A percentile compares a stretch with the other conserved stretches of the same genome.
Evolutionary conservation across 2,888 invertebrate genomes (phyloP).

Genomic region (Serrognathus titanus): DNA sequence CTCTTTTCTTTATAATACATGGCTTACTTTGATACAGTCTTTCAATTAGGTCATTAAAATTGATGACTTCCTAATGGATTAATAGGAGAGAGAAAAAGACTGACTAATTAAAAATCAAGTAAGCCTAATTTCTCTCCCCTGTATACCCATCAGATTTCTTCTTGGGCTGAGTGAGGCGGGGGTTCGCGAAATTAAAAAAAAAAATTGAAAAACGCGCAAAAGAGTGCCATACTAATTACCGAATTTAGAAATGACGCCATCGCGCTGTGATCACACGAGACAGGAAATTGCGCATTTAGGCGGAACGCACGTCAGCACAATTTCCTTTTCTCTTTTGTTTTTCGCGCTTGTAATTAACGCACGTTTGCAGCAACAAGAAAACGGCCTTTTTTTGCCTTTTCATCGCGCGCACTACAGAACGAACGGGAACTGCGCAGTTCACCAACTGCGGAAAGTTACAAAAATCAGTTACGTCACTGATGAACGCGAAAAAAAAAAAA

Average conservation of each 20-base stretch:
- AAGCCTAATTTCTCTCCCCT: constrained; percentile 66
- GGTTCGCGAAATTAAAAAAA: constrained; percentile 5
- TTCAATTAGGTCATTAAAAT: neutral
- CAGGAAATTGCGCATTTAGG: constrained; percentile 26
- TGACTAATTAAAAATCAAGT: constrained; percentile 62
- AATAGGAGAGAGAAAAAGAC: constrained; percentile 80
- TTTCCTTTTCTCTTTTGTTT: constrained; percentile 4
- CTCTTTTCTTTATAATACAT: neutral
- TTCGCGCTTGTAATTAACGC: constrained; percentile 3
- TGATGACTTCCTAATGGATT: constrained; percentile 31
- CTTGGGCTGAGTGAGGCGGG: neutral
- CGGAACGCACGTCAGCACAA: constrained; percentile 16
- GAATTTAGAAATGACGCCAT: constrained; percentile 15
- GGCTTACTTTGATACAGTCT: neutral
- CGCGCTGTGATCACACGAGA: constrained; percentile 10
- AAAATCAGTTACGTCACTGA: constrained; percentile 14
- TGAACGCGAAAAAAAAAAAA: constrained; percentile 16
- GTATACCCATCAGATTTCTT: constrained; percentile 39
- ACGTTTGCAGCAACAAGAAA: neutral
- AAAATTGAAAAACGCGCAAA: constrained; percentile 4
- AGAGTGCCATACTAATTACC: constrained; percentile 1
- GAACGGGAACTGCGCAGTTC: too few relatives aligned
- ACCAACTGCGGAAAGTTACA: too few relatives aligned
- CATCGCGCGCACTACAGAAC: too few relatives aligned
- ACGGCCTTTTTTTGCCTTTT: too few relatives aligned